Evolutionary conservation across 2,797 vertebrate genomes (phyloP), one percentile per base, ranked within the genome.

Genomic region (Mionectes olivaceus): DNA sequence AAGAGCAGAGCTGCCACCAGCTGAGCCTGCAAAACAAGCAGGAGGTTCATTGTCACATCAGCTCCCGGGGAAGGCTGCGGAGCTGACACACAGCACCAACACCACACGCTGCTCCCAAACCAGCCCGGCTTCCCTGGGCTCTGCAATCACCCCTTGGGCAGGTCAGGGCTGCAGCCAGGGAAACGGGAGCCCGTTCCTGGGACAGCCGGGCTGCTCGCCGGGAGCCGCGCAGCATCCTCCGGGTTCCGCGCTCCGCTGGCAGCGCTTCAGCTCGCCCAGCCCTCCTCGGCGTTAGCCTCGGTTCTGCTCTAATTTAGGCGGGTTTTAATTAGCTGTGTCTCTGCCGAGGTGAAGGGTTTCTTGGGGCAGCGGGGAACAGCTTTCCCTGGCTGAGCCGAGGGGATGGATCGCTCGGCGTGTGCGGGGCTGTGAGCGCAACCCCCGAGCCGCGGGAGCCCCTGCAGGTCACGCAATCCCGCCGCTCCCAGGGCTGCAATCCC

Each of bases 181-280:
- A 9, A 17, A 3, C 0, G 7, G 2, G 23, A 47, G 11, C 59
- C 4, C 3, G 10, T 17, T 17, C 61, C 49, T 10, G 2, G 25
- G 15, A 27, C 46, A 25, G 7, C 78, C n/a, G 4, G 43, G 21
- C 69, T 47, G 47, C 74, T n/a, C 64, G 2, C 1, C 0, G 19
- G 32, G 65, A 46, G 18, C 60, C 23, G 8, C 0, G 3, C 61
- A 27, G 76, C 69, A 2, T n/a, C 49, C 89, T 37, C 81, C 70
- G 0, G 7, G 1, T 9, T 32, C 19, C 5, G 2, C 2, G n/a
- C 4, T 18, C 1, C 6, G 2, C 0, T 21, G 28, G 10, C 33
- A 63, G 16, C 6, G 6, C 71, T 18, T 8, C 1, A 2, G 41
- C 5, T 39, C 60, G 18, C 3, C n/a, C 47, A 1, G 0, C 1